Conservation (phyloP, 2,888 invertebrate species). For the Choristoneura rosaceana region DNA sequence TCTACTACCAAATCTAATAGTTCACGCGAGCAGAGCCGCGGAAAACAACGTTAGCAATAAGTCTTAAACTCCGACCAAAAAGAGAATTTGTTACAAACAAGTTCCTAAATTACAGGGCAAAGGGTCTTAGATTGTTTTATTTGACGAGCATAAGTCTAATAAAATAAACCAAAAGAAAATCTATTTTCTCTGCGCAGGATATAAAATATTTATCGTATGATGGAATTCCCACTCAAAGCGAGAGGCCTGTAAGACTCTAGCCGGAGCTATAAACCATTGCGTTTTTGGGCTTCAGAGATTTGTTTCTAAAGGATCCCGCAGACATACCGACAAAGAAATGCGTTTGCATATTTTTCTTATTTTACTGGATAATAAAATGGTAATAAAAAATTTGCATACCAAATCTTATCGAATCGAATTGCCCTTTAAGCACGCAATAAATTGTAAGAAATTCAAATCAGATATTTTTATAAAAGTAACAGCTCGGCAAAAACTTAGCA, state of each 20-base stretch:
- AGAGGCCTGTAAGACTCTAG: conserved; percentile 11
- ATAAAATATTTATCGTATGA: conserved; percentile 33
- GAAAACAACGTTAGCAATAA: not conserved
- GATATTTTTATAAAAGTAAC: conserved; percentile 30
- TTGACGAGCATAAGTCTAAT: conserved; percentile 23
- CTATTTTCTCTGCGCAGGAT: conserved; percentile 31
- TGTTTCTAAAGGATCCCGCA: conserved; percentile 23
- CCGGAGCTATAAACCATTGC: conserved; percentile 12
- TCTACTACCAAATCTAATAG: too few species aligned
- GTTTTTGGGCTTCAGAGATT: conserved; percentile 24
- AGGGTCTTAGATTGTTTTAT: conserved; percentile 26
- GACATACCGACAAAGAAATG: conserved; percentile 23
- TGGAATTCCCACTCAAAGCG: conserved; percentile 25
- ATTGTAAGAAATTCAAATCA: conserved; percentile 38
- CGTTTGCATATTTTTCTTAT: conserved; percentile 36
- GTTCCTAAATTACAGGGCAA: conserved; percentile 13
- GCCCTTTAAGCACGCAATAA: conserved; percentile 41
- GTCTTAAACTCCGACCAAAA: not conserved
- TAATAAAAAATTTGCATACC: conserved; percentile 41
- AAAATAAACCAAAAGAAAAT: conserved; percentile 31
- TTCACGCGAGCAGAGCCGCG: too few species aligned
- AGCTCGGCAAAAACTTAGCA: conserved; percentile 30
- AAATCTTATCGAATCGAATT: conserved; percentile 36
- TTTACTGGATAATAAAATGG: conserved; percentile 38
- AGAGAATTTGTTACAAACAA: conserved; percentile 3